These are phyloP conservation scores for Equus przewalskii DNA, from an alignment of 2,113 vertebrate genomes.

Conservation along the genomic window DNA sequence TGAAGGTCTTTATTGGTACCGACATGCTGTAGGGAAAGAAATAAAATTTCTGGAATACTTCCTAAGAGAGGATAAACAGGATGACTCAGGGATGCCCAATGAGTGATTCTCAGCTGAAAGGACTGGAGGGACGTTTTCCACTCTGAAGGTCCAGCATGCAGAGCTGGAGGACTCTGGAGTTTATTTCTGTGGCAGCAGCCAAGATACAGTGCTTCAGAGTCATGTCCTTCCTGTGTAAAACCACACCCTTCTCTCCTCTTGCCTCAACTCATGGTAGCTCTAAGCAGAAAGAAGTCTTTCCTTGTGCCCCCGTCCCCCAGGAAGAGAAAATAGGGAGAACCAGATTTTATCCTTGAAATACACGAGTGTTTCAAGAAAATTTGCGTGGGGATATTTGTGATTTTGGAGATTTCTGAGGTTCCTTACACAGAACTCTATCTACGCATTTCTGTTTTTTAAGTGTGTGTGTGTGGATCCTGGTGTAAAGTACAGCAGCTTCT, in stretches of 20 bases:
- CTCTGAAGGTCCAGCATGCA: conserved; percentile 28
- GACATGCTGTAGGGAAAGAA: not conserved
- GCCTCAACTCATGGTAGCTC: too few relatives aligned
- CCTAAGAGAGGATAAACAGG: accelerated
- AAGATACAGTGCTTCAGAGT: not conserved
- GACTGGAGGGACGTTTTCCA: accelerated
- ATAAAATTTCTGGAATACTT: not conserved
- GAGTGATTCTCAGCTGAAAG: not conserved
- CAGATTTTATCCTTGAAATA: not conserved
- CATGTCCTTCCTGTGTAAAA: not conserved
- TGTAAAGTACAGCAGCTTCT: not conserved
- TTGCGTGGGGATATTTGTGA: not conserved
- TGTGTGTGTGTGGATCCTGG: not conserved
- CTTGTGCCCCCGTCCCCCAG: not conserved
- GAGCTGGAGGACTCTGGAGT: not conserved
- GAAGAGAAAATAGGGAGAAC: not conserved
- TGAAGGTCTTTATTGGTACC: not conserved
- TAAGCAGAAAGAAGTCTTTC: not conserved
- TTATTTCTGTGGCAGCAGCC: not conserved
- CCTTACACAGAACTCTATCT: not conserved
- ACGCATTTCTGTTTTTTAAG: not conserved
- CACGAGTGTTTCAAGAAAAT: not conserved
- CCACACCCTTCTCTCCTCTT: not conserved
- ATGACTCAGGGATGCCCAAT: not conserved
- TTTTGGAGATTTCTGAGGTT: not conserved